Conservation (phyloP, 1,140 invertebrate species). For the Lamellibrachia luymesi region DNA sequence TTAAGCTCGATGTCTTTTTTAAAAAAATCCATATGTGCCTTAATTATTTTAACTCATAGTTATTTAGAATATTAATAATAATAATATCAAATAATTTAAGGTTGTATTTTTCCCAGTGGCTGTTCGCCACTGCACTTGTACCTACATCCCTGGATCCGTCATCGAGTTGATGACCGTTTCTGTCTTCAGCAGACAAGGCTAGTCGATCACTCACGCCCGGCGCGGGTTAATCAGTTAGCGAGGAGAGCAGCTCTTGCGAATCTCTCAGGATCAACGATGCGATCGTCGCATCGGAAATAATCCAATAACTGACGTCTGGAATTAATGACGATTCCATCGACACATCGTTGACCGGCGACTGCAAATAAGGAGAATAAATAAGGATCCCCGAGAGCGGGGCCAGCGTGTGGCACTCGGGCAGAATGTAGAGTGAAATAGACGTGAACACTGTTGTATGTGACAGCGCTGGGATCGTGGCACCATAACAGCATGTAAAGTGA, state of each 20-base stretch:
- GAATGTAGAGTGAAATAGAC: too few species aligned
- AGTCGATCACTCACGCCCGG: not conserved
- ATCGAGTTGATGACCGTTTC: not conserved
- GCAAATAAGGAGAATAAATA: not conserved
- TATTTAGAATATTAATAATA: not conserved
- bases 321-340: not conserved
- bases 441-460: not conserved
- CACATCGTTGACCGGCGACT: not conserved
- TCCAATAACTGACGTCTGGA: not conserved
- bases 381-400: not conserved
- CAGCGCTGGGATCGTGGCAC: too few species aligned
- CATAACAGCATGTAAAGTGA: too few species aligned
- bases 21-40: too few species aligned
- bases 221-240: not conserved
- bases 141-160: too few species aligned
- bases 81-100: too few species aligned
- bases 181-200: not conserved
- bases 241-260: not conserved
- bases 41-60: too few species aligned
- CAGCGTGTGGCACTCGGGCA: not conserved
- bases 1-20: too few species aligned
- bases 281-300: not conserved
- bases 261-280: slow-evolving; percentile 3
- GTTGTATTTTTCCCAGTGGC: not conserved
- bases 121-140: too few species aligned